Base-by-base conservation (phyloP, 1,140 invertebrate species). In the Drosophila pandora region DNA sequence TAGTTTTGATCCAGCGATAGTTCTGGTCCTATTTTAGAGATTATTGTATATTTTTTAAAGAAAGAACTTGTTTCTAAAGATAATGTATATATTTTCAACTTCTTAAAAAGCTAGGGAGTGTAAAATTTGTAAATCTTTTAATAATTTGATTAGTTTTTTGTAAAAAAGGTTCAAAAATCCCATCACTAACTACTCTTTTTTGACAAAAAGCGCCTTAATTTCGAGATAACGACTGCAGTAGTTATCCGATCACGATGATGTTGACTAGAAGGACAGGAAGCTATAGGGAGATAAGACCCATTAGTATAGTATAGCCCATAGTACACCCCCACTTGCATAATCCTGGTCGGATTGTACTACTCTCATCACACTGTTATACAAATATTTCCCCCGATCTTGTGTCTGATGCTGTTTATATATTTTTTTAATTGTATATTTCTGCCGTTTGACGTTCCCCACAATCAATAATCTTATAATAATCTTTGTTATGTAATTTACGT, bases 401-500 rank as follows among this genome's bases (percentile, higher is more conserved):
- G 10, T 12, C 10, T 37, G 34, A 37, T 37, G 34, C 10, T 37
- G 34, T 12, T 34, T 34, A 9, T 10, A 2, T 32, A 23, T 13
- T 21, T 37, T 59, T 39, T 13, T 13, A 17, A 17, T 17, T 17
- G 17, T 12, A 39, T 39, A 17, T 7, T 43, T 47, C 58, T 53
- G 63, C 48, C 28, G 22, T 52, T n/a, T 21, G 37, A 34, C 47
- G 63, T 67, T 67, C 22, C 22, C 43, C 43, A 22, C 3, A 47
- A 47, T 47, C 43, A 64, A 53, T 67, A n/a, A n/a, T n/a, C n/a
- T n/a, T n/a, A n/a, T n/a, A 65, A 50, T 65, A 69, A 69, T 57
- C 52, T 57, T 69, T 34, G 63, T 69, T 69, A 69, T 69, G 43
- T 69, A 57, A 69, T 69, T 21, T 69, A 69, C 47, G 47, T 64